Conservation (phyloP, 1,140 invertebrate species). For the Bombus cullumanus region DNA sequence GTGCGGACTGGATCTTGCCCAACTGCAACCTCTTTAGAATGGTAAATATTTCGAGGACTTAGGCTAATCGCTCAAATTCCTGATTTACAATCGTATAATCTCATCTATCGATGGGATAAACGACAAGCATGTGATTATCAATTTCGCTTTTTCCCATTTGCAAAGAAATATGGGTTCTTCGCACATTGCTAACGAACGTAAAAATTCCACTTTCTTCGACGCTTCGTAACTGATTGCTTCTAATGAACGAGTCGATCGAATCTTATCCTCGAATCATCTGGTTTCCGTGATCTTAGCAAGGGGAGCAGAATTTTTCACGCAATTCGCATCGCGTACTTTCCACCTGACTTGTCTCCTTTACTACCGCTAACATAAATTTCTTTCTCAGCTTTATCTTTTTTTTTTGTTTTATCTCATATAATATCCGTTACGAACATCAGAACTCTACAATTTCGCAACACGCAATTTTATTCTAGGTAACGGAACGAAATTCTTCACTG, state of each 20-base stretch:
- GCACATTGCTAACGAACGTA: neutral
- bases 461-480: too few species aligned
- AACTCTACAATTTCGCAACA: too few species aligned
- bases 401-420: conserved; percentile 2
- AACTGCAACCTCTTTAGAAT: conserved; percentile 38
- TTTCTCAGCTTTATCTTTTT: conserved; percentile 31
- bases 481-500: too few species aligned
- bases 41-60: conserved; percentile 43
- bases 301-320: conserved; percentile 32
- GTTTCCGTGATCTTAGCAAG: conserved; percentile 27
- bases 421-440: conserved; percentile 8
- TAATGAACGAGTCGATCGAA: conserved; percentile 40
- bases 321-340: conserved; percentile 39
- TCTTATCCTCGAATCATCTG: conserved; percentile 37
- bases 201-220: neutral
- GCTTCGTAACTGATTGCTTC: conserved; percentile 27
- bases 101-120: neutral
- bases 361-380: neutral
- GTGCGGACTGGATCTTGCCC: conserved; percentile 36
- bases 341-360: conserved; percentile 29
- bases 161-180: conserved; percentile 7
- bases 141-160: neutral
- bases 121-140: neutral
- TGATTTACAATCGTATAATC: conserved; percentile 37
- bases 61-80: conserved; percentile 5